A percentile compares a stretch with the other conserved stretches of the same genome.
Evolutionary conservation across 2,797 vertebrate species (phyloP).

Genomic region (Hippopotamyrus pictus): DNA sequence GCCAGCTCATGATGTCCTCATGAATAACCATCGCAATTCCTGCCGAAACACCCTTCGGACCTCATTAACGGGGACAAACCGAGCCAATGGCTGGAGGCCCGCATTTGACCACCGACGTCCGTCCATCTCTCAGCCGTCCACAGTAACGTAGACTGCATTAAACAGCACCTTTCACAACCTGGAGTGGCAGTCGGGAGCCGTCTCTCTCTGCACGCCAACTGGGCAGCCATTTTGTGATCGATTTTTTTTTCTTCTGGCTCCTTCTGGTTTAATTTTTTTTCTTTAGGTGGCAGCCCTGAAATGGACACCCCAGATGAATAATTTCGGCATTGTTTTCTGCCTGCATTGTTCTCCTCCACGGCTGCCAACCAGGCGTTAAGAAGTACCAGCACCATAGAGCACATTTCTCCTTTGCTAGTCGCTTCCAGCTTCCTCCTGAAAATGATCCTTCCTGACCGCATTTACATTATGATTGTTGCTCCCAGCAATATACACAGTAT

Average conservation of each 20-base stretch:
- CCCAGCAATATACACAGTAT: not conserved
- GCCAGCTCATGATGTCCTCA: not conserved
- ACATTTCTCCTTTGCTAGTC: not conserved
- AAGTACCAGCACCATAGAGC: not conserved
- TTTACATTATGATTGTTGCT: not conserved
- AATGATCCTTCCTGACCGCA: not conserved
- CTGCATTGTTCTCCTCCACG: not conserved
- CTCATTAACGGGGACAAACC: not conserved
- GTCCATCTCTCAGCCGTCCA: not conserved
- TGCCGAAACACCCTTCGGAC: not conserved
- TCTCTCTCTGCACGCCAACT: not conserved
- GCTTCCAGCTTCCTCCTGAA: not conserved
- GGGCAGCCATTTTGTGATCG: not conserved
- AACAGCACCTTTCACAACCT: not conserved
- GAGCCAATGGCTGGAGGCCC: not conserved
- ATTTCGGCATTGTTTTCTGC: not conserved
- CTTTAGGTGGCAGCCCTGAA: not conserved
- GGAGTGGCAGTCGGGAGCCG: not conserved
- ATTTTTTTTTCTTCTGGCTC: not conserved
- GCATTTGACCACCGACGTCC: not conserved
- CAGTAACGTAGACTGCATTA: not conserved
- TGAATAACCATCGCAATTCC: conserved; percentile 6
- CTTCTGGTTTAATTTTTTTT: not conserved
- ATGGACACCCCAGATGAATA: not conserved
- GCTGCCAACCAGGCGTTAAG: not conserved